These are phyloP conservation scores for Nematopogon swammerdamellus DNA, from an alignment of 2,888 invertebrate genomes.

Conservation along the genomic window DNA sequence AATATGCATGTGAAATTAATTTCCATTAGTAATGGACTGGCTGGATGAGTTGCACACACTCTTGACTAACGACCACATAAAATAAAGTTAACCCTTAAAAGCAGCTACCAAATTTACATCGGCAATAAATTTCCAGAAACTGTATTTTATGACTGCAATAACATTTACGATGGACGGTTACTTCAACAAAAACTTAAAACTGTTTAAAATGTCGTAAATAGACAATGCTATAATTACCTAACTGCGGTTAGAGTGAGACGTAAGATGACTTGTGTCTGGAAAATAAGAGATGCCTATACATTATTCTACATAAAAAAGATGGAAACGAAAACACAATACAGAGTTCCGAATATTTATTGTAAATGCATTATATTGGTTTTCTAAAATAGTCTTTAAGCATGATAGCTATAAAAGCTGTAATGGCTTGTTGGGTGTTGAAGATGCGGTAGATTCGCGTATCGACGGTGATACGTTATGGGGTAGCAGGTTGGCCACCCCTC, in stretches of 20 bases:
- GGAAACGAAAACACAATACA: neutral
- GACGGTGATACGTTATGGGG: constrained; percentile 34
- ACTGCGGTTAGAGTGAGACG: constrained; percentile 30
- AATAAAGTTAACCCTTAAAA: no score
- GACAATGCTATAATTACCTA: constrained; percentile 44
- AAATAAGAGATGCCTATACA: neutral
- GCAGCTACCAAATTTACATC: constrained; percentile 33
- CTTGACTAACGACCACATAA: no score
- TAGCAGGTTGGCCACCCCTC: constrained; percentile 53
- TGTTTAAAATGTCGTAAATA: constrained; percentile 48
- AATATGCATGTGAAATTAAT: no score
- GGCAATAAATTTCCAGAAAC: constrained; percentile 44
- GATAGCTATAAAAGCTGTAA: neutral
- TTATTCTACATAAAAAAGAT: neutral
- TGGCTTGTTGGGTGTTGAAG: neutral
- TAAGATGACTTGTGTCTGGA: neutral
- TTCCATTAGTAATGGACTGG: no score
- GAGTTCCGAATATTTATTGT: neutral
- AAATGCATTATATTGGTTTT: neutral
- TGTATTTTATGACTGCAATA: constrained; percentile 45
- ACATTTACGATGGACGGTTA: constrained; percentile 42
- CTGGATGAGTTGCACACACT: no score
- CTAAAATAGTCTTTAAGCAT: neutral
- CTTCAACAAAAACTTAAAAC: constrained; percentile 47
- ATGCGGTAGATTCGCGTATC: neutral